Percentiles rank a stretch among this genome's conserved stretches.
phyloP scores from a whole-genome alignment of 2,888 invertebrate genomes.

The Rhagium mordax region DNA sequence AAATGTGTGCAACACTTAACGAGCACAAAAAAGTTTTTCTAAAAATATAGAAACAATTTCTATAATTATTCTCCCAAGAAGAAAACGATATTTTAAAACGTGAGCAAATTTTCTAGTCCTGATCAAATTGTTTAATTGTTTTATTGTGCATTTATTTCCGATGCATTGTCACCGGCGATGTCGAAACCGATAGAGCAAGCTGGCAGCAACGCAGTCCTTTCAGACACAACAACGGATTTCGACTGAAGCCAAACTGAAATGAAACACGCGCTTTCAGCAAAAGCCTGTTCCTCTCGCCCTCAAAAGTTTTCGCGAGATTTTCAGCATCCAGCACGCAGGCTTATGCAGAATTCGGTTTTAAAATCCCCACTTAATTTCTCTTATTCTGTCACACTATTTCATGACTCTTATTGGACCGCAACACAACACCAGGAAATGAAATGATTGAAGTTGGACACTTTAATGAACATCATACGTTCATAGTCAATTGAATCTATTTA shows the following conservation, averaged over 20 bases:
- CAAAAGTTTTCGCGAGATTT: slow-evolving; percentile 26
- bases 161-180: not conserved
- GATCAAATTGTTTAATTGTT: not conserved
- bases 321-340: slow-evolving; percentile 21
- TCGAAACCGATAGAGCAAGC: not conserved
- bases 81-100: no score
- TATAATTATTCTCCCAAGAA: no score
- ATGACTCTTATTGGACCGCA: not conserved
- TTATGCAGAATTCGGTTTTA: not conserved
- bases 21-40: not conserved
- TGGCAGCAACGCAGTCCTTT: slow-evolving; percentile 1
- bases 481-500: no score
- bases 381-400: not conserved
- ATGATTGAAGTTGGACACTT: no score
- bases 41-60: no score
- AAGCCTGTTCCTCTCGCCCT: slow-evolving; percentile 7
- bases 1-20: not conserved
- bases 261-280: slow-evolving; percentile 26
- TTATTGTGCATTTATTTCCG: not conserved
- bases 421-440: no score
- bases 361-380: not conserved
- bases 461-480: no score
- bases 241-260: slow-evolving; percentile 17
- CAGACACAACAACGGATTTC: slow-evolving; percentile 12
- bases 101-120: no score